phyloP scores from a whole-genome alignment of 1,140 invertebrate species.

The Drosophila leontia region DNA sequence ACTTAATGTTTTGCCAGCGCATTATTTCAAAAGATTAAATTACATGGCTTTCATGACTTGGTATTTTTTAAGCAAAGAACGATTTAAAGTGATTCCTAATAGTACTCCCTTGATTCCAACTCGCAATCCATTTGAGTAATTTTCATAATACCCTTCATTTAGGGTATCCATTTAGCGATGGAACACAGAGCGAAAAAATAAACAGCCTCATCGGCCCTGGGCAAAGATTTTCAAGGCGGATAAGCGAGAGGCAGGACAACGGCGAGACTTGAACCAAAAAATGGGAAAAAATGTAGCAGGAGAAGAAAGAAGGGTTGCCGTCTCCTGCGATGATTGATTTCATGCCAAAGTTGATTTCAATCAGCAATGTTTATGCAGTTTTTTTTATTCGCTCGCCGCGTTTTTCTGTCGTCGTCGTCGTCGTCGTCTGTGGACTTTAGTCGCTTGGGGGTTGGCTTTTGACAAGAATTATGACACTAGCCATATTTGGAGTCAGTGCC shows the following conservation, averaged over 20 bases:
- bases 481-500: constrained; percentile 68
- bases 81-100: neutral
- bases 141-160: constrained; percentile 22
- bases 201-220: constrained; percentile 51
- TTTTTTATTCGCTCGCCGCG: constrained; percentile 41
- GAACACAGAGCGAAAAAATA: constrained; percentile 10
- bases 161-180: constrained; percentile 38
- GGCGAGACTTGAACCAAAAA: constrained; percentile 38
- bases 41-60: neutral
- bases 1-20: constrained; percentile 10
- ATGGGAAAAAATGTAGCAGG: constrained; percentile 12
- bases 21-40: constrained; percentile 8
- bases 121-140: too few relatives aligned
- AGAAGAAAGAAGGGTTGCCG: constrained; percentile 50
- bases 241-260: constrained; percentile 61
- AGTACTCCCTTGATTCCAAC: neutral
- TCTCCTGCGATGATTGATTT: constrained; percentile 82
- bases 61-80: neutral
- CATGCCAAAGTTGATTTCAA: constrained; percentile 85
- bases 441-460: constrained; percentile 77
- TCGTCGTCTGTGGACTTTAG: constrained; percentile 46
- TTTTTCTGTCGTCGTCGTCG: constrained; percentile 11
- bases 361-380: constrained; percentile 84
- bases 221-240: constrained; percentile 71
- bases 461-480: constrained; percentile 83